These are phyloP conservation scores for Hydrozoanthus tunicans DNA, from an alignment of 64 coral and sea anemone genomes.

Conservation along the genomic window DNA sequence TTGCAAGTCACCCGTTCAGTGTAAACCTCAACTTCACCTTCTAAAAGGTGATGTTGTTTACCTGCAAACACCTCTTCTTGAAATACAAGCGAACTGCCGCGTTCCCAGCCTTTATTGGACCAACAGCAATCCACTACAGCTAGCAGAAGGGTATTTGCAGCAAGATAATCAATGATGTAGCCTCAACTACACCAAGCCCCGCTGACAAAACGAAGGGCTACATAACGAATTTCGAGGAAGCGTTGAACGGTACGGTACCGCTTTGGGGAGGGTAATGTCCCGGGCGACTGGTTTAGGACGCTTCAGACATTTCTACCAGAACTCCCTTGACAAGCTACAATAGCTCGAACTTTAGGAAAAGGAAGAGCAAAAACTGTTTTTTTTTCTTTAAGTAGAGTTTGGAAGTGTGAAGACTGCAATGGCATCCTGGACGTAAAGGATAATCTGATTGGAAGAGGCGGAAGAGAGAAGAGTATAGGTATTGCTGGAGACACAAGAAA, in stretches of 20 bases:
- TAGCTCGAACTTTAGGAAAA: not conserved
- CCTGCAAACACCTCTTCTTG: conserved; percentile 47
- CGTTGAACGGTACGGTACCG: not conserved
- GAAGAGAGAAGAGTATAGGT: not conserved
- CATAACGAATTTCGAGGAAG: conserved; percentile 33
- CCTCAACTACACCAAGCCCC: not conserved
- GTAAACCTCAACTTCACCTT: conserved; percentile 51
- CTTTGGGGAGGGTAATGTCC: conserved; percentile 6
- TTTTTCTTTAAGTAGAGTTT: conserved; percentile 37
- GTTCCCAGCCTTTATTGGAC: conserved; percentile 4
- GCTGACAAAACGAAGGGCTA: not conserved
- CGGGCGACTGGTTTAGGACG: conserved; percentile 22
- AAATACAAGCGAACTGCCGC: conserved; percentile 23
- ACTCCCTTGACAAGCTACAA: conserved; percentile 1
- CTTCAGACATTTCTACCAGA: not conserved
- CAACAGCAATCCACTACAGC: conserved; percentile 29
- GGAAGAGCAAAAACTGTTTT: conserved; percentile 4
- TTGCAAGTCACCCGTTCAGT: conserved; percentile 16
- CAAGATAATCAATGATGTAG: conserved; percentile 10
- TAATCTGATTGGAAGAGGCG: not conserved
- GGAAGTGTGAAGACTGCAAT: not conserved
- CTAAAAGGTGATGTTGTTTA: conserved; percentile 27
- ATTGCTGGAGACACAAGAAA: conserved; percentile 12
- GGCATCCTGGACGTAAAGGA: conserved; percentile 16
- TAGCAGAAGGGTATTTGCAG: not conserved